Conservation (phyloP, 2,797 vertebrate genomes). For the Coregonus sp. region DNA sequence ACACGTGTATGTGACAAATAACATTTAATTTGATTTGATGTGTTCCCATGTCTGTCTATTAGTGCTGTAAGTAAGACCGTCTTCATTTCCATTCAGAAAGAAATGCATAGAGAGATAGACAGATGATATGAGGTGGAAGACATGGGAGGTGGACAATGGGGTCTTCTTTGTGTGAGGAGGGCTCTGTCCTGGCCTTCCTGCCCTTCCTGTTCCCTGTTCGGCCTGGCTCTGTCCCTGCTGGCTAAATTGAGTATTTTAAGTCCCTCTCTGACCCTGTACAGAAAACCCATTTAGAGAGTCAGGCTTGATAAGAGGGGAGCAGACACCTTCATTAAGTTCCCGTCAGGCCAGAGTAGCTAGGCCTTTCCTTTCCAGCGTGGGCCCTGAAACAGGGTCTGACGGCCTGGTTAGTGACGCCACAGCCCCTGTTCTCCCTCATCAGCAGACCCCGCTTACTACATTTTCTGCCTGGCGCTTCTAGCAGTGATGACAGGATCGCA, state of each 20-base stretch:
- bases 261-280: conserved; percentile 34
- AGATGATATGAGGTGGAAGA: background rate
- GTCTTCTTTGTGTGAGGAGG: background rate
- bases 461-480: conserved; percentile 69
- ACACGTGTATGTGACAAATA: too few relatives aligned
- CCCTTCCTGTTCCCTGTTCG: conserved; percentile 10
- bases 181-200: conserved; percentile 11
- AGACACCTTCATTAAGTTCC: conserved; percentile 56
- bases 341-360: conserved; percentile 29
- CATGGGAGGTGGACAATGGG: background rate
- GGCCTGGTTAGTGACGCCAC: conserved; percentile 13
- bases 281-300: conserved; percentile 56
- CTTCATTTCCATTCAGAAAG: background rate
- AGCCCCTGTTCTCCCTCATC: conserved; percentile 39
- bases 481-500: conserved; percentile 63
- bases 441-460: conserved; percentile 63
- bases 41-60: background rate
- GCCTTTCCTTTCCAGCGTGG: conserved; percentile 8
- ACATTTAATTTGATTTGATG: background rate
- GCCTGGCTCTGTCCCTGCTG: conserved; percentile 42
- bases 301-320: conserved; percentile 47
- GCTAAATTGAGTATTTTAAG: conserved; percentile 58
- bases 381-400: conserved; percentile 19
- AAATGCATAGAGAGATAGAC: conserved; percentile 7
- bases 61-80: too few relatives aligned